These are phyloP conservation scores for Pterobdella sp. DNA, from an alignment of 2,888 invertebrate species.

Conservation along the genomic window DNA sequence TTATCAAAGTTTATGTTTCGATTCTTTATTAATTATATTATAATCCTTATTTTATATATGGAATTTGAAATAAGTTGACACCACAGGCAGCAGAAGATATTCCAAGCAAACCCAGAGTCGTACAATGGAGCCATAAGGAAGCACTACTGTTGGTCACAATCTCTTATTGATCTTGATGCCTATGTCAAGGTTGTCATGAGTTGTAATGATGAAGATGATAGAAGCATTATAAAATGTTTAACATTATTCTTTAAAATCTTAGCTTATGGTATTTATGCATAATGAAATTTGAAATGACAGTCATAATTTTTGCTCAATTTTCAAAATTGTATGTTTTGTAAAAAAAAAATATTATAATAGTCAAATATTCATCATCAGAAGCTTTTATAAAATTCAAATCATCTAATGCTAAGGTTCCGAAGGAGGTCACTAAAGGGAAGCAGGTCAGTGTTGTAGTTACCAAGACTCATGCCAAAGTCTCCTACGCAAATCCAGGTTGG, in stretches of 20 bases:
- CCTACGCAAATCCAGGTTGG: constrained; percentile 39
- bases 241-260: no score
- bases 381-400: background rate
- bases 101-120: constrained; percentile 53
- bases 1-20: background rate
- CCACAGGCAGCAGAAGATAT: constrained; percentile 42
- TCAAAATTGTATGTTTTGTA: no score
- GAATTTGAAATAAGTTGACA: no score
- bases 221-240: background rate
- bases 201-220: background rate
- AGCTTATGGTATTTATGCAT: no score
- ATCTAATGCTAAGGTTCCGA: constrained; percentile 44
- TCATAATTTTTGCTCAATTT: no score
- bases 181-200: constrained; percentile 40
- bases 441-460: constrained; percentile 62
- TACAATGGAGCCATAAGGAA: constrained; percentile 74
- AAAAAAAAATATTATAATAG: background rate
- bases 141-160: constrained; percentile 77
- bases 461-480: constrained; percentile 49
- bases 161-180: constrained; percentile 64
- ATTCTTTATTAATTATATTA: background rate
- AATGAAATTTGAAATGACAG: no score
- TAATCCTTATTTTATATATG: background rate
- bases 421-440: constrained; percentile 59
- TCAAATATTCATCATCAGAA: background rate